Evolutionary conservation across 2,888 invertebrate species (phyloP), one percentile per base, ranked within the genome.

Genomic region (Digitonthophagus gazella): DNA sequence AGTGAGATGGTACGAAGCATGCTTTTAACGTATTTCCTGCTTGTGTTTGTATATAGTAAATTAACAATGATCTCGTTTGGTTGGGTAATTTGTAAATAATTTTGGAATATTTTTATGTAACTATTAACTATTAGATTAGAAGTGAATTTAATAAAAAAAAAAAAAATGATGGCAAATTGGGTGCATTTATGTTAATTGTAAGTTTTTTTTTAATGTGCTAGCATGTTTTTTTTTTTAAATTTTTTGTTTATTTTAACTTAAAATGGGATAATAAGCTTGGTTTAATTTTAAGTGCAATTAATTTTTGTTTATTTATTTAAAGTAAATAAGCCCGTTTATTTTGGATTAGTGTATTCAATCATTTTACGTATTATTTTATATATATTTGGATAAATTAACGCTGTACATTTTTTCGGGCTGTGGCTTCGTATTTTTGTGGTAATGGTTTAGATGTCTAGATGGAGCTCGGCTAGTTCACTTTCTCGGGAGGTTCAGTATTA

Each of bases 401-500:
- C 54, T 67, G 28, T 44, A 58, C 15, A 63, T 69, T 64, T 69
- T 63, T 72, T 65, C 69, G 72, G 74, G 74, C 76, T 80, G 78
- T 78, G 75, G 77, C 77, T 78, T 74, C 20, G 66, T 69, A 64
- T 64, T 28, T 82, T 83, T 84, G 81, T 84, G 82, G 85, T 85
- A 84, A 82, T 82, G 81, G 84, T 81, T 77, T 84, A 87, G 86
- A 84, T 87, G 83, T 87, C 87, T 84, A 86, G 87, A 82, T 87
- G 87, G 86, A 87, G 87, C 83, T 87, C 87, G 72, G 82, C 86
- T 84, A 87, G 87, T 83, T 87, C 87, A 78, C 83, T 87, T 77
- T 87, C 87, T 76, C 84, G 85, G 81, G 87, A 87, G 80, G 87
- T 87, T 79, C 87, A 86, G 81, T 85, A 83, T 82, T 87, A 86